Base-by-base conservation (phyloP, 2,888 invertebrate genomes). In the Patella depressa region DNA sequence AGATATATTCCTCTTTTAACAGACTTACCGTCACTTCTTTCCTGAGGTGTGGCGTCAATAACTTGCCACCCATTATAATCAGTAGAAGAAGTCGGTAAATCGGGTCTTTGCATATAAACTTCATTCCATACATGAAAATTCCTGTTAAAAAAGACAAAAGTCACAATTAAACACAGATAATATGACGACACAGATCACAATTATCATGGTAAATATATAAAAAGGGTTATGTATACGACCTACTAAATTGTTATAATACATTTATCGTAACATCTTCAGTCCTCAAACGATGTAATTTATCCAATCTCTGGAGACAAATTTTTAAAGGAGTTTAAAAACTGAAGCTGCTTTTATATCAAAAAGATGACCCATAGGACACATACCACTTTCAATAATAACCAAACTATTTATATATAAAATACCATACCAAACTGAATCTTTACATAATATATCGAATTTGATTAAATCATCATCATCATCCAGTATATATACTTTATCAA, bases 121-220 rank as follows among this genome's bases (percentile, higher is more conserved):
- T 98, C 98, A 91, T 96, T 96, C 98, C 98, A 98, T 0, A 97
- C 97, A 89, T 98, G 98, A 91, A 97, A 98, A 90, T 97, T 98
- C 95, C 94, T 89, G 77, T n/a, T 24, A 76, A 72, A 45, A 74
- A 71, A 71, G 12, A 24, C 17, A 71, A 71, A 7, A 71, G 12
- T 19, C 14, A 29, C 14, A 72, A 5, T 17, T 53, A 24, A n/a
- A 71, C 15, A 9, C 3, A 17, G 75, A 71, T n/a, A 24, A 74
- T 29, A n/a, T 72, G 14, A 24, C 24, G 24, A 24, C 24, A 24
- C 24, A 24, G 24, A 45, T 45, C 45, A 45, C 45, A 45, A 7
- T 45, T 7, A 45, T 7, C 45, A 45, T 45, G 7, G 45, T 45
- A 45, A 45, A 45, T 45, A 24, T 24, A 24, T 24, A 24, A 45